Percentiles rank a stretch among this genome's conserved stretches.
phyloP scores from a whole-genome alignment of 2,113 vertebrate species.

The Australoheros scitulus region DNA sequence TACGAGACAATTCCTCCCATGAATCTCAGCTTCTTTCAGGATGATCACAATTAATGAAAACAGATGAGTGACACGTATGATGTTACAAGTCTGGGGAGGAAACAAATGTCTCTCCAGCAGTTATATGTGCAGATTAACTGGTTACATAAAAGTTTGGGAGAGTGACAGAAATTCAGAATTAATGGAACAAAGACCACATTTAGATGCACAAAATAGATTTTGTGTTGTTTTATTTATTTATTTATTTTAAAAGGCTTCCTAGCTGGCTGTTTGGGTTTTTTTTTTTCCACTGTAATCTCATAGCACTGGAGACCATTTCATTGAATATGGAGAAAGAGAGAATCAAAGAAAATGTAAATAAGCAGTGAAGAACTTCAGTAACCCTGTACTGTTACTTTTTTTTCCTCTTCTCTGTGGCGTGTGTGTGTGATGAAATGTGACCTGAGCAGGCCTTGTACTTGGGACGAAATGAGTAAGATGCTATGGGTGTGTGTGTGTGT shows the following conservation, averaged over 20 bases:
- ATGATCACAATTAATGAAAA: conserved; percentile 63
- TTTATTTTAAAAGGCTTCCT: neutral
- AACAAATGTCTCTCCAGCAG: conserved; percentile 33
- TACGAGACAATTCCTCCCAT: conserved; percentile 34
- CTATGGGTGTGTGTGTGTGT: conserved; percentile 18
- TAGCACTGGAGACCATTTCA: neutral
- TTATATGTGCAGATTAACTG: neutral
- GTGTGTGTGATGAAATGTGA: conserved; percentile 7
- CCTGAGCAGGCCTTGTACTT: conserved; percentile 34
- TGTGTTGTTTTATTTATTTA: neutral
- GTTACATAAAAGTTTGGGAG: neutral
- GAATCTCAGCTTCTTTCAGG: conserved; percentile 42
- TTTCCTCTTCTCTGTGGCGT: neutral
- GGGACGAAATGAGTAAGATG: conserved; percentile 54
- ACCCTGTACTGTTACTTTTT: conserved; percentile 14
- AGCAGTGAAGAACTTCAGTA: conserved; percentile 11
- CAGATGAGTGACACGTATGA: conserved; percentile 42
- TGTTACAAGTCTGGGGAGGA: conserved; percentile 21
- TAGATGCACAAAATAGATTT: neutral
- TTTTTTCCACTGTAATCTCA: neutral
- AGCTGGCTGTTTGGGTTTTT: neutral
- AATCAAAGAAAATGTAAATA: conserved; percentile 19
- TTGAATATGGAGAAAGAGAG: neutral
- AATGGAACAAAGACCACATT: neutral
- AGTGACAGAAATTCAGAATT: neutral